Percentiles rank a stretch among this genome's conserved stretches.
These are phyloP conservation scores for Uloborus diversus DNA, from an alignment of 1,140 invertebrate genomes.

Conservation along the genomic window DNA sequence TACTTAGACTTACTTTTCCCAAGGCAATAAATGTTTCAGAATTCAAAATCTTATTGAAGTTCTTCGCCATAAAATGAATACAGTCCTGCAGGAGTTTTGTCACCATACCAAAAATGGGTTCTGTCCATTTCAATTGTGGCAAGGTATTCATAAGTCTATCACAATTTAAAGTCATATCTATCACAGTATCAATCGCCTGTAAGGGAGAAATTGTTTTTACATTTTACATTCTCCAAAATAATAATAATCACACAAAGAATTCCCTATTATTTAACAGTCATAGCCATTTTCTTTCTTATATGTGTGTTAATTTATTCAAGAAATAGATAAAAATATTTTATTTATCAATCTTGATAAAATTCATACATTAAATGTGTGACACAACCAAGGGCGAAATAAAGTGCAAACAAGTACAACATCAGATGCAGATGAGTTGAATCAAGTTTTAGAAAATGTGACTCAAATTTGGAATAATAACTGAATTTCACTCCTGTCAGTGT, in stretches of 20 bases:
- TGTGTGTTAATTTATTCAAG: too few relatives aligned
- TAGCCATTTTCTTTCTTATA: too few relatives aligned
- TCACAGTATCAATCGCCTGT: conserved; percentile 72
- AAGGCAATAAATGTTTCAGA: conserved; percentile 73
- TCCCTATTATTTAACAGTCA: too few relatives aligned
- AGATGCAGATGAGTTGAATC: too few relatives aligned
- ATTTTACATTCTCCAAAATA: neutral
- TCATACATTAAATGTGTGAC: too few relatives aligned
- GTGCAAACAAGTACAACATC: too few relatives aligned
- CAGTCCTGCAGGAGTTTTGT: conserved; percentile 75
- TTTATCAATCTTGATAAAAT: neutral
- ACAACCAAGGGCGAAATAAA: too few relatives aligned
- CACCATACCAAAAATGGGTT: conserved; percentile 74
- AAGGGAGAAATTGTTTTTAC: neutral
- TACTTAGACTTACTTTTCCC: conserved; percentile 65
- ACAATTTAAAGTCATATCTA: conserved; percentile 75
- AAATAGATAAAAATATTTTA: neutral
- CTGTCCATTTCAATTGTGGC: conserved; percentile 77
- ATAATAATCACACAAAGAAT: neutral
- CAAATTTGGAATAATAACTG: too few relatives aligned
- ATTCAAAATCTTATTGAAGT: conserved; percentile 73
- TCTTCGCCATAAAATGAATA: conserved; percentile 73
- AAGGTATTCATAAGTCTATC: conserved; percentile 75
- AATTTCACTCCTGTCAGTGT: too few relatives aligned
- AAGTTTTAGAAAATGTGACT: too few relatives aligned